Conservation (phyloP, 2,888 invertebrate species). For the Celastrina argiolus region DNA sequence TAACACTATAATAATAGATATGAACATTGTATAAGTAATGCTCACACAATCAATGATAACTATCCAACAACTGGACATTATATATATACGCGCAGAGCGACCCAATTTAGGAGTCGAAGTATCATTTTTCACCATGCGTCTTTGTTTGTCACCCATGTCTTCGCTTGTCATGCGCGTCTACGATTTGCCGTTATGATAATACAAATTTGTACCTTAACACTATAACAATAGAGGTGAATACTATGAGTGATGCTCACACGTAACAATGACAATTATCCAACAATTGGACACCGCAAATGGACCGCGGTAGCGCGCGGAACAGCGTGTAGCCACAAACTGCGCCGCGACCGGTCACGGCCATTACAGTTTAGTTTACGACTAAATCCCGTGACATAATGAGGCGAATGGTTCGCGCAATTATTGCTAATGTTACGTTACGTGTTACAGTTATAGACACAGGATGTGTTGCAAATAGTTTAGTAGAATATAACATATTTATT, state of each 20-base stretch:
- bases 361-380: conserved; percentile 49
- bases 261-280: conserved; percentile 31
- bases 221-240: conserved; percentile 24
- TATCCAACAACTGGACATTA: no score
- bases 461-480: background rate
- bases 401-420: background rate
- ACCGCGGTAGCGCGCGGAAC: conserved; percentile 52
- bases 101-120: no score
- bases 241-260: no score
- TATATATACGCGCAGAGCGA: no score
- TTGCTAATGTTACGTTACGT: background rate
- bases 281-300: conserved; percentile 45
- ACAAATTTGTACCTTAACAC: background rate
- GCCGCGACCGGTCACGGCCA: conserved; percentile 49
- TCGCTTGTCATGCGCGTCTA: no score
- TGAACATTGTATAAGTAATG: no score
- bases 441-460: background rate
- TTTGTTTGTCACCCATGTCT: no score
- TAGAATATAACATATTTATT: background rate
- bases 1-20: no score
- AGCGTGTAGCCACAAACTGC: conserved; percentile 41
- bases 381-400: conserved; percentile 28
- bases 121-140: no score
- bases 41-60: no score
- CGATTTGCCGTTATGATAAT: no score